Evolutionary conservation across 2,797 vertebrate species (phyloP).

Genomic region (Smutsia gigantea): DNA sequence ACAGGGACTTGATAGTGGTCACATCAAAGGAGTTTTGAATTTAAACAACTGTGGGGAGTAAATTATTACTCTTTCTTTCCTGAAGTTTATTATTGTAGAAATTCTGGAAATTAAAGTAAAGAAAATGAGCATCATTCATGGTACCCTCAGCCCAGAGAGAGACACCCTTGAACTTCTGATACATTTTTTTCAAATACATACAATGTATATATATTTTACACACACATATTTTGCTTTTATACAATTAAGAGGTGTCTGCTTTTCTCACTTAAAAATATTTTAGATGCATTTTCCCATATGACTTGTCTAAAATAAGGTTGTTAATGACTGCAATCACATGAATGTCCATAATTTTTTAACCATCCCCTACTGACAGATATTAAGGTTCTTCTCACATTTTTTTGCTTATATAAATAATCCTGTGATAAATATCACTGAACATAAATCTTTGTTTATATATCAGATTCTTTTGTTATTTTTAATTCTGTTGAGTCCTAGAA

Average conservation of each 20-base stretch:
- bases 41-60: background rate
- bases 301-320: background rate
- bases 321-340: background rate
- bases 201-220: background rate
- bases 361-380: background rate
- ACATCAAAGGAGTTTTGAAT: background rate
- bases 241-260: background rate
- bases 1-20: background rate
- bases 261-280: background rate
- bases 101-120: background rate
- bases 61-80: background rate
- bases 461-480: background rate
- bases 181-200: background rate
- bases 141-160: background rate
- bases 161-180: background rate
- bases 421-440: background rate
- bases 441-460: background rate
- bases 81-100: background rate
- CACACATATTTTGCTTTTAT: background rate
- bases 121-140: background rate
- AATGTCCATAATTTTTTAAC: background rate
- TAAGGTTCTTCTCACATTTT: slow-evolving; percentile 32
- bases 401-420: background rate
- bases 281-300: background rate
- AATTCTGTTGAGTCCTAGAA: slow-evolving; percentile 14